Evolutionary conservation across 2,888 invertebrate genomes (phyloP).

Genomic region (Linyphia triangularis): DNA sequence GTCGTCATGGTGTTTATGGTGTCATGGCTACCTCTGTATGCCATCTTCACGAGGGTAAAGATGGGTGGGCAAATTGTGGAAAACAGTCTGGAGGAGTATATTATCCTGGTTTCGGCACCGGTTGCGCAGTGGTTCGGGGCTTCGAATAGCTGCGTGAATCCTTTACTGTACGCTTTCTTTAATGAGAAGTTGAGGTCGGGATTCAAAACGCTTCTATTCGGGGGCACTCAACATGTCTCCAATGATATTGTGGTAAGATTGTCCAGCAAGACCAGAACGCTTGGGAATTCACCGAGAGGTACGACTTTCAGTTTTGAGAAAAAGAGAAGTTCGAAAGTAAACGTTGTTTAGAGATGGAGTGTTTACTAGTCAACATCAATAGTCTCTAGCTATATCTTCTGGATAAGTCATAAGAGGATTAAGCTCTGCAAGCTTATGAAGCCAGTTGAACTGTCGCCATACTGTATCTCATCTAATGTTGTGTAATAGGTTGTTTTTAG

Average conservation of each 20-base stretch:
- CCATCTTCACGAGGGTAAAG: constrained; percentile 78
- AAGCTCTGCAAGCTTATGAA: too few relatives aligned
- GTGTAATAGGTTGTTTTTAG: too few relatives aligned
- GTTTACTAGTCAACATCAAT: too few relatives aligned
- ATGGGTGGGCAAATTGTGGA: constrained; percentile 76
- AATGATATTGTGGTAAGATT: neutral
- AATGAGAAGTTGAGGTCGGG: constrained; percentile 93
- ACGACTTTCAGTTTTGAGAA: neutral
- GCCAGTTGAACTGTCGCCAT: too few relatives aligned
- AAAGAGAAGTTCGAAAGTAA: constrained; percentile 7
- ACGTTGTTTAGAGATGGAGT: constrained; percentile 4
- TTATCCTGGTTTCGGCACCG: constrained; percentile 84
- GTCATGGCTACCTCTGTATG: constrained; percentile 80
- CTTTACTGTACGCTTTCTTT: constrained; percentile 95
- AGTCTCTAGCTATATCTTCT: too few relatives aligned
- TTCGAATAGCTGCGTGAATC: constrained; percentile 97
- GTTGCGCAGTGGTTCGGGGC: constrained; percentile 91
- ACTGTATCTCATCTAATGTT: too few relatives aligned
- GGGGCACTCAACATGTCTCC: neutral
- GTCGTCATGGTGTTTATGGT: constrained; percentile 80
- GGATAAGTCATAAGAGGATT: too few relatives aligned
- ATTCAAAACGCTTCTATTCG: constrained; percentile 87
- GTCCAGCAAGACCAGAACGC: constrained; percentile 23
- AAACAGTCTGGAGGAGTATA: constrained; percentile 74
- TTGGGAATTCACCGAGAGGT: neutral